phyloP scores from a whole-genome alignment of 2,797 vertebrate genomes.

The Galaxias olidus region DNA sequence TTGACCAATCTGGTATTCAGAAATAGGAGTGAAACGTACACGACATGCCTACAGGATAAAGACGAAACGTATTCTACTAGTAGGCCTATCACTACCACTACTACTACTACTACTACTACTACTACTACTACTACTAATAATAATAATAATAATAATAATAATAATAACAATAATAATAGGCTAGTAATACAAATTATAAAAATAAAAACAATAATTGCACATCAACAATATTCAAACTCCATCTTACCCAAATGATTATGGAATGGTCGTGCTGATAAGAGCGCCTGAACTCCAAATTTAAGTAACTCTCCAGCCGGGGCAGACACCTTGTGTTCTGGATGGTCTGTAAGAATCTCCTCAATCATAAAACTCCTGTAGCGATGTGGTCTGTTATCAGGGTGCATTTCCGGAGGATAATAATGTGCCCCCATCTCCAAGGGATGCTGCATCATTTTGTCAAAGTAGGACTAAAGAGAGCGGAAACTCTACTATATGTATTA shows the following conservation, averaged over 20 bases:
- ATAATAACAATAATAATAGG: background rate
- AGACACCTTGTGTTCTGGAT: slow-evolving; percentile 83
- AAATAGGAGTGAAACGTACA: too few relatives aligned
- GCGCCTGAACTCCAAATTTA: slow-evolving; percentile 94
- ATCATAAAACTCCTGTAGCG: slow-evolving; percentile 99
- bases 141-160: background rate
- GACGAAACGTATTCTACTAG: too few relatives aligned
- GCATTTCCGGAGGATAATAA: slow-evolving; percentile 85
- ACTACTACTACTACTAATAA: background rate
- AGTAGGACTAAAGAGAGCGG: slow-evolving; percentile 9
- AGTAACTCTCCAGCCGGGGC: slow-evolving; percentile 87
- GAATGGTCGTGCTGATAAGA: slow-evolving; percentile 89
- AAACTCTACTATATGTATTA: slow-evolving; percentile 1
- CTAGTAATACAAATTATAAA: background rate
- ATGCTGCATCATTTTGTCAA: slow-evolving; percentile 84
- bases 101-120: background rate
- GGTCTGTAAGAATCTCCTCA: slow-evolving; percentile 96
- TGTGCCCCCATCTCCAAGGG: slow-evolving; percentile 87
- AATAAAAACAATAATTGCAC: background rate
- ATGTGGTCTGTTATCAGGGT: slow-evolving; percentile 88
- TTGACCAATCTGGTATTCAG: too few relatives aligned
- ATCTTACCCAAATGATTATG: slow-evolving; percentile 90
- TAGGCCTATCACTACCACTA: background rate
- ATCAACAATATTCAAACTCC: background rate
- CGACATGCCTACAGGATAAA: too few relatives aligned